These are phyloP conservation scores for Phymastichus coffea DNA, from an alignment of 1,140 invertebrate genomes.

Conservation along the genomic window DNA sequence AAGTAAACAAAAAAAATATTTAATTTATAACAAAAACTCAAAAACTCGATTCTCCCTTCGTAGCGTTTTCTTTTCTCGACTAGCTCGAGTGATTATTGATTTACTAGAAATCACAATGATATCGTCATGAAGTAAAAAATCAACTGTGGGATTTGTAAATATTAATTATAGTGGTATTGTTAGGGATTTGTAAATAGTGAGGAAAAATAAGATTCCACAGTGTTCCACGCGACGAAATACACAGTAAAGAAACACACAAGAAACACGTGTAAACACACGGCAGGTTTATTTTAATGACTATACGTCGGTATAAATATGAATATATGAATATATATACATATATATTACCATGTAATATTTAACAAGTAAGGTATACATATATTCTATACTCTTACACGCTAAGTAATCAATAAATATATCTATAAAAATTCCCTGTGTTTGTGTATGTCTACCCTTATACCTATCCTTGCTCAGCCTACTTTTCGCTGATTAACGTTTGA, in stretches of 20 bases:
- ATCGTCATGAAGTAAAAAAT: slow-evolving; percentile 17
- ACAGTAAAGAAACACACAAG: slow-evolving; percentile 31
- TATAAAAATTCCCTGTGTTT: slow-evolving; percentile 55
- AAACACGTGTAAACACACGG: slow-evolving; percentile 36
- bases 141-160: slow-evolving; percentile 38
- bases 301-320: slow-evolving; percentile 35
- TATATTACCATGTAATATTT: slow-evolving; percentile 54
- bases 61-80: slow-evolving; percentile 5
- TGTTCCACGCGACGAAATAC: slow-evolving; percentile 7
- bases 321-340: slow-evolving; percentile 41
- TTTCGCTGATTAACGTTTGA: slow-evolving; percentile 10
- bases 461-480: slow-evolving; percentile 35
- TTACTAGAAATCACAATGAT: slow-evolving; percentile 18
- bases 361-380: slow-evolving; percentile 51
- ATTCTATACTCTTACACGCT: slow-evolving; percentile 57
- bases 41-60: slow-evolving; percentile 4
- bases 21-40: slow-evolving; percentile 4
- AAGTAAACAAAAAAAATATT: background rate
- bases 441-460: slow-evolving; percentile 50
- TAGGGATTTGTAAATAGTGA: slow-evolving; percentile 37
- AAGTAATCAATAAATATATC: slow-evolving; percentile 58
- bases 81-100: background rate
- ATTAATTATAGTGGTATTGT: slow-evolving; percentile 33
- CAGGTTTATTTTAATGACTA: slow-evolving; percentile 50
- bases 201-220: slow-evolving; percentile 19